Evolutionary conservation across 2,888 invertebrate genomes (phyloP).

Genomic region (Brachynemurus nebulosus): DNA sequence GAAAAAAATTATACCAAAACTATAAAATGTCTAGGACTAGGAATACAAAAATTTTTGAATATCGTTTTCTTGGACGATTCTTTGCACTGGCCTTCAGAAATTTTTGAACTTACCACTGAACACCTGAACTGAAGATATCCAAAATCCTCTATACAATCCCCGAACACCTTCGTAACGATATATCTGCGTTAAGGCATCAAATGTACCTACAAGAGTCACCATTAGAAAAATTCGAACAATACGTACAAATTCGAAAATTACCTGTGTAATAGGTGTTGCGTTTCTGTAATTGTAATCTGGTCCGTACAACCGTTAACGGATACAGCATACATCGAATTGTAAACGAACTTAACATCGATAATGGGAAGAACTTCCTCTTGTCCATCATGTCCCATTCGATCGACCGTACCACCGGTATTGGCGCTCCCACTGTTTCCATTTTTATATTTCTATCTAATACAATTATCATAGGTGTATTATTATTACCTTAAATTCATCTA

Average conservation of each 20-base stretch:
- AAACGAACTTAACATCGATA: conserved; percentile 82
- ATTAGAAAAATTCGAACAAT: conserved; percentile 5
- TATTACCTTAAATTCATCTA: no score
- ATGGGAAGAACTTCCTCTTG: conserved; percentile 82
- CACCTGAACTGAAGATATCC: conserved; percentile 72
- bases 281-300: conserved; percentile 79
- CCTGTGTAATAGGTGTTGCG: conserved; percentile 72
- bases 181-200: conserved; percentile 83
- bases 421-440: no score
- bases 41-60: no score
- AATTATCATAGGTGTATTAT: no score
- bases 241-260: conserved; percentile 21
- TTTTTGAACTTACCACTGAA: conserved; percentile 29
- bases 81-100: no score
- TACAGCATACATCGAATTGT: conserved; percentile 66
- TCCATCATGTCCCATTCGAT: conserved; percentile 99
- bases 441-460: no score
- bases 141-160: conserved; percentile 88
- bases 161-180: conserved; percentile 67
- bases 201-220: conserved; percentile 46
- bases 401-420: conserved; percentile 55
- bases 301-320: conserved; percentile 87
- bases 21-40: no score
- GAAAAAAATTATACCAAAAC: no score
- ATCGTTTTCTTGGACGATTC: no score